These are phyloP conservation scores for Epistrophe grossulariae DNA, from an alignment of 2,888 invertebrate species.

Conservation along the genomic window DNA sequence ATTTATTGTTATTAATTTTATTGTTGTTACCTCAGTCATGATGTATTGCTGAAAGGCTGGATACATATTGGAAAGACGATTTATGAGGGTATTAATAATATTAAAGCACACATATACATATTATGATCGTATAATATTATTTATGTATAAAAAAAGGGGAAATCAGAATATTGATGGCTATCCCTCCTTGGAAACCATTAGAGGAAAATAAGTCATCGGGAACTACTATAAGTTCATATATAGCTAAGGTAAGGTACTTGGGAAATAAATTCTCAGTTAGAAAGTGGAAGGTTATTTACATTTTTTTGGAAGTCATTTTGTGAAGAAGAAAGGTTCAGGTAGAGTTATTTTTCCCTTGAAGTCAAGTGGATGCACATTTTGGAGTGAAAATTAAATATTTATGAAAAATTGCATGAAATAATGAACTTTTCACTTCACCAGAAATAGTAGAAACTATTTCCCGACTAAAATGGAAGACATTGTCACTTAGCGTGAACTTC, in stretches of 20 bases:
- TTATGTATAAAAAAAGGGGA: slow-evolving; percentile 16
- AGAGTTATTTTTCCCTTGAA: too few species aligned
- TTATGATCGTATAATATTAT: neutral
- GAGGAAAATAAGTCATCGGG: slow-evolving; percentile 13
- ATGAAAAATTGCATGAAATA: too few species aligned
- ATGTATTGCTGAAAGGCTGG: slow-evolving; percentile 58
- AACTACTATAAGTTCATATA: neutral
- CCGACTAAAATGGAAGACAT: too few species aligned
- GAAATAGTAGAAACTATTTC: too few species aligned
- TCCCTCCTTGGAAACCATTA: neutral
- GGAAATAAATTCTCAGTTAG: neutral
- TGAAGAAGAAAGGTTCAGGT: too few species aligned
- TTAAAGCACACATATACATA: slow-evolving; percentile 14
- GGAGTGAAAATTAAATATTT: too few species aligned
- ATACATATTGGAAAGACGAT: slow-evolving; percentile 30
- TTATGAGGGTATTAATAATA: slow-evolving; percentile 32
- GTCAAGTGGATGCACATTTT: too few species aligned
- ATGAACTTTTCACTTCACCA: too few species aligned
- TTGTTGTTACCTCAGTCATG: slow-evolving; percentile 42
- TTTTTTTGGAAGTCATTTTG: neutral
- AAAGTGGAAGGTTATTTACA: neutral
- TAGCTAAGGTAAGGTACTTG: neutral
- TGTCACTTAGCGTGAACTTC: too few species aligned
- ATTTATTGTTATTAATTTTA: slow-evolving; percentile 60
- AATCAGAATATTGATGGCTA: neutral